Percentiles rank a stretch among this genome's conserved stretches.
These are phyloP conservation scores for Trichonephila inaurata DNA, from an alignment of 1,140 invertebrate species.

Conservation along the genomic window DNA sequence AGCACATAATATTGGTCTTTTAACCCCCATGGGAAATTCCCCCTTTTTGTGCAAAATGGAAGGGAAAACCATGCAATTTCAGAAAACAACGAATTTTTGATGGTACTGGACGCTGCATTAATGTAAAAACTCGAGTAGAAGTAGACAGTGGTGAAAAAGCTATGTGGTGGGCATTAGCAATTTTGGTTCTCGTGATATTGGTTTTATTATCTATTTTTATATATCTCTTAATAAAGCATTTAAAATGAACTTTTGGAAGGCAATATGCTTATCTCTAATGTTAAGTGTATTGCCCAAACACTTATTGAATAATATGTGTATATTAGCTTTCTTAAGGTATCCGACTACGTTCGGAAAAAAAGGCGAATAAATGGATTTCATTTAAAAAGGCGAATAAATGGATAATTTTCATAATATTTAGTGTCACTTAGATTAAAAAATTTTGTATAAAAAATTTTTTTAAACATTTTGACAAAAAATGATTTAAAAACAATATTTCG, in stretches of 20 bases:
- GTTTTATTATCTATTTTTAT: background rate
- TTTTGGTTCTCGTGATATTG: background rate
- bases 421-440: no score
- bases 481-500: no score
- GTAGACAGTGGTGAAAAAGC: background rate
- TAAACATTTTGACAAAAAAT: no score
- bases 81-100: background rate
- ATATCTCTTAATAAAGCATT: background rate
- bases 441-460: no score
- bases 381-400: no score
- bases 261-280: no score
- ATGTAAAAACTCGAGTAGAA: background rate
- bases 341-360: no score
- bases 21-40: conserved; percentile 78
- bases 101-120: background rate
- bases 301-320: no score
- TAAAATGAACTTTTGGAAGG: background rate
- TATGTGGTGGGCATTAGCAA: background rate
- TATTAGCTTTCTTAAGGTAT: no score
- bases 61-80: background rate
- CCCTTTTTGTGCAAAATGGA: background rate
- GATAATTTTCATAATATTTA: no score
- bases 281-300: no score
- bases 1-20: background rate
- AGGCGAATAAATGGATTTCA: no score